Evolutionary conservation across 2,888 invertebrate genomes (phyloP), one percentile per base, ranked within the genome.

Genomic region (Xanthia icteritia): DNA sequence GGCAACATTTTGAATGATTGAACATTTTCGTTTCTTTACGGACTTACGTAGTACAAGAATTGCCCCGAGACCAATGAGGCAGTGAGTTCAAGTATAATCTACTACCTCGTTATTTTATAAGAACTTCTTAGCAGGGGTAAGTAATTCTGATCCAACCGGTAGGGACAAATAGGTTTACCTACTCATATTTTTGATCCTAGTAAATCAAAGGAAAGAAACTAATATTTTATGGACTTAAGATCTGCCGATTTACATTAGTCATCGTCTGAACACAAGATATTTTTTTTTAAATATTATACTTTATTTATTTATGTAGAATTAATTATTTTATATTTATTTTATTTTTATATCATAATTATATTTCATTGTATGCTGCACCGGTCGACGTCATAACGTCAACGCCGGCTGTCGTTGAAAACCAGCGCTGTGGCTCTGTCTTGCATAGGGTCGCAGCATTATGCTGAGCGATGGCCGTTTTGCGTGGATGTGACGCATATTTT

Each of bases 21-120:
- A 31, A 31, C 2, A 67, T 67, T 31, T 48, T 5, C 2, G 20
- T 8, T 6, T 3, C 27, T 66, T 48, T 17, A 17, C 39, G 5
- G 2, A 0, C 42, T 1, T 9, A n/a, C 39, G 39, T 39, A n/a
- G 63, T n/a, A 39, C 36, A 60, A 5, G 39, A 17, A 3, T 54
- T 72, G 15, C 20, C 20, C 31, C 5, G 17, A 17, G 8, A 13
- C 23, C 17, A 42, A 31, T 31, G 39, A 48, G 8, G 31, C n/a
- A 45, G 56, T 42, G 8, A 56, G n/a, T 20, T 72, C 42, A 58
- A 58, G 36, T 72, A 45, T n/a, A 71, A 66, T 56, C 20, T 15
- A 27, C 56, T 13, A 51, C 51, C 51, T 73, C 39, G 39, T 75
- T 75, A 51, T 73, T 74, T 75, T 42, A 11, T 51, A 75, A 61